Evolutionary conservation across 2,888 invertebrate species (phyloP), one percentile per base, ranked within the genome.

Genomic region (Nomada goodeniana): DNA sequence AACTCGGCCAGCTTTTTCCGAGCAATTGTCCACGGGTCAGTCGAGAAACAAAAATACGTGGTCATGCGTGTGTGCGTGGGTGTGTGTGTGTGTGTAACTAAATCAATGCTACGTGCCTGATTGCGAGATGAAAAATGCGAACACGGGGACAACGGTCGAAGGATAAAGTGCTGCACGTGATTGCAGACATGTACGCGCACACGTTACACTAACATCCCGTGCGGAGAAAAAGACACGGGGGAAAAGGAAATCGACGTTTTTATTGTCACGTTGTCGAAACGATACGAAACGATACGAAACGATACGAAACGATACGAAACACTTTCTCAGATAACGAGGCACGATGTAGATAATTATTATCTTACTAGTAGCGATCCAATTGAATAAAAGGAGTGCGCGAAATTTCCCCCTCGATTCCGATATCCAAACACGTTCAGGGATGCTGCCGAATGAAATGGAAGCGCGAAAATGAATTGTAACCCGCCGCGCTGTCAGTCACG

Each of bases 81-180:
- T 1, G 7, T 29, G 11, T n/a, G 23, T 15, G 15, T 15, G 5
- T 1, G 26, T 26, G 26, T 44, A n/a, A 18, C 2, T 7, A 7
- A 11, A 2, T n/a, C 42, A 13, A 57, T 2, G 13, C 15, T 2
- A 3, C n/a, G 7, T 20, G 10, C 11, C 4, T 7, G 29, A 29
- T 29, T 29, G 29, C 20, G 44, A 53, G 53, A 11, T 20, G 18
- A 77, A 73, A 23, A 29, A 53, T 60, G 9, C 0, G 15, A 26
- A 36, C 18, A 44, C 5, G 20, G 1, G 5, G 47, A 29, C 18
- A 11, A 4, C 7, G 36, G 47, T 44, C 5, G 47, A 70, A 29
- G 26, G 47, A 55, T 55, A 53, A 55, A 15, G 15, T 29, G 11
- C 13, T 60, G 10, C 55, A 64, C 64, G 72, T 64, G 72, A 44